Percentiles rank a stretch among this genome's conserved stretches.
Evolutionary conservation across 1,140 invertebrate genomes (phyloP).

Genomic region (Dreissena polymorpha): DNA sequence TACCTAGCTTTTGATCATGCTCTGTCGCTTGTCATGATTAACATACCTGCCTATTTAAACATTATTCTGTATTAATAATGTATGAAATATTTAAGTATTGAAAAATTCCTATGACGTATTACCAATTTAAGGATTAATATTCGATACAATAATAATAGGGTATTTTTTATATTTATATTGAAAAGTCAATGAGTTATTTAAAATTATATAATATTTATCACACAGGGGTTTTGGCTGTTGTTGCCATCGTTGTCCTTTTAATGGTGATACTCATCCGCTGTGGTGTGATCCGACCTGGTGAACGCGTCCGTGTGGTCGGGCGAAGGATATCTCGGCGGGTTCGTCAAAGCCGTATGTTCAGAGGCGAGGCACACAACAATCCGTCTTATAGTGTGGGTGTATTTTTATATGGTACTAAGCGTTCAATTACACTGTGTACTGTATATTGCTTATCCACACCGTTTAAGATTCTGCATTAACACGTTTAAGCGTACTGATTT

Average conservation of each 20-base stretch:
- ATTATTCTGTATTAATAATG: no score
- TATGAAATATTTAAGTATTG: no score
- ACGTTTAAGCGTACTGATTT: neutral
- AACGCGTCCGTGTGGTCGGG: neutral
- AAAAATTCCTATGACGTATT: no score
- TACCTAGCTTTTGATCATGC: no score
- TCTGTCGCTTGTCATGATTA: no score
- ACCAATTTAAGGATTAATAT: no score
- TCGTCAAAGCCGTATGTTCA: neutral
- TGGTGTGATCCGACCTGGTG: slow-evolving; percentile 9
- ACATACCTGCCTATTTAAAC: no score
- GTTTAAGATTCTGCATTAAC: neutral
- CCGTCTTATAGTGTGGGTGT: neutral
- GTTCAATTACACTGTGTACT: neutral
- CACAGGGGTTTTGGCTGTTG: slow-evolving; percentile 5
- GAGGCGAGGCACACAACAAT: neutral
- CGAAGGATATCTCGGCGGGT: slow-evolving; percentile 2
- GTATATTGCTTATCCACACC: no score
- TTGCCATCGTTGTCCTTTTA: neutral
- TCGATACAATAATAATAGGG: no score
- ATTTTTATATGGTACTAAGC: neutral
- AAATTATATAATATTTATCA: no score
- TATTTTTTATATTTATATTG: no score
- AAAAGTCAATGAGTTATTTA: no score
- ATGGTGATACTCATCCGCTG: slow-evolving; percentile 20